Conservation (phyloP, 2,113 vertebrate genomes). For the Columba janthina region DNA sequence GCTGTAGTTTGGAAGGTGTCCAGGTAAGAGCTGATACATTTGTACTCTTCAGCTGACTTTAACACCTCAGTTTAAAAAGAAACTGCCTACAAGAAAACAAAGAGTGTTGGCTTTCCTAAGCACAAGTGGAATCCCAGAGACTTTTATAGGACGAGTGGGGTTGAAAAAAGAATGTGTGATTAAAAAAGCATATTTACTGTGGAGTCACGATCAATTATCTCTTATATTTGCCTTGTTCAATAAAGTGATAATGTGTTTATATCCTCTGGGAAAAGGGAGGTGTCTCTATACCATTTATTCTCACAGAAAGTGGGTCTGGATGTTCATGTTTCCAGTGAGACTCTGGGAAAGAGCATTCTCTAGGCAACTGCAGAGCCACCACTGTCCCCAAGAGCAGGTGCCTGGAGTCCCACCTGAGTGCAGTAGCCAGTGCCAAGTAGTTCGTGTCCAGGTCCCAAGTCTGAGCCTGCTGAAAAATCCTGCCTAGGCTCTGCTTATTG, state of each 20-base stretch:
- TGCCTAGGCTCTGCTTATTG: neutral
- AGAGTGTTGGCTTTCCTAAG: neutral
- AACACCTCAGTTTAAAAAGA: neutral
- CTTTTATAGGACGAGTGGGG: neutral
- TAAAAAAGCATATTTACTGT: neutral
- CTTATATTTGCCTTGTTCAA: neutral
- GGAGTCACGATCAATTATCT: neutral
- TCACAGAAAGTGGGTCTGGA: neutral
- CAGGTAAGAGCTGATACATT: neutral
- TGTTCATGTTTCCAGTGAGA: neutral
- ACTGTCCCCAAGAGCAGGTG: neutral
- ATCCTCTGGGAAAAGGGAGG: neutral
- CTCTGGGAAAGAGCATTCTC: neutral
- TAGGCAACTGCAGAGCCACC: neutral
- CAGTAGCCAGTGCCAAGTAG: neutral
- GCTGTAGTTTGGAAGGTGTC: neutral
- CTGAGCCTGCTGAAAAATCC: neutral
- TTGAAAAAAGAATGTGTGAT: neutral
- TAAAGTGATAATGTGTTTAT: neutral
- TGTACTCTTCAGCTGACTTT: neutral
- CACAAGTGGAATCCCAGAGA: neutral
- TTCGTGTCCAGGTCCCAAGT: neutral
- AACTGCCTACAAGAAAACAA: neutral
- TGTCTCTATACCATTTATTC: neutral
- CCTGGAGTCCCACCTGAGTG: neutral